Evolutionary conservation across 1,140 invertebrate species (phyloP), one percentile per base, ranked within the genome.

Genomic region (Lamellibrachia luymesi): DNA sequence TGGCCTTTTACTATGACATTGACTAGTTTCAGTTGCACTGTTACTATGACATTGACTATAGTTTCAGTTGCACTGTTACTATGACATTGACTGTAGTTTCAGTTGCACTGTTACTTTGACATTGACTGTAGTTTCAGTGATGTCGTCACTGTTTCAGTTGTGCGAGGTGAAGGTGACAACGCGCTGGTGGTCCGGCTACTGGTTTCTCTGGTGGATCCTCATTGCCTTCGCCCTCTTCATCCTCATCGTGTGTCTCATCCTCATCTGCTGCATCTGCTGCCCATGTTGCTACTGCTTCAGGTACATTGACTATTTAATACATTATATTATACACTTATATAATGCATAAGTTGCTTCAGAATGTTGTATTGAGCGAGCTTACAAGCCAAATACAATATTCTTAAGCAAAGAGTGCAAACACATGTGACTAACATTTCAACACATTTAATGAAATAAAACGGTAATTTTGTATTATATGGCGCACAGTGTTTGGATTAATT

Each of bases 221-320:
- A 92, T 92, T 10, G 92, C 92, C 92, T 64, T 50, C 10, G 92
- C 92, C 52, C 27, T 92, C 50, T 92, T 92, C 51, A 92, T 92
- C 92, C 50, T 92, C 92, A 7, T 92, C 25, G 27, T 51, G 2
- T 17, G 50, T 50, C 49, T 92, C 51, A 92, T 92, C 51, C 27
- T 92, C 51, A 50, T 92, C 92, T 51, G 50, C 92, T 38, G 50
- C 51, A 51, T 92, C 52, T 64, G 92, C 52, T 92, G 52, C 92
- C 64, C 6, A 10, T 80, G 64, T 22, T 80, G 64, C 25, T 80
- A 80, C 64, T 80, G 64, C 64, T 80, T 38, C 38, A 38, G 38
- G 38, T 38, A 38, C 38, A 38, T 38, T 38, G 38, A 38, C 38
- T 38, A 38, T 38, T 38, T 38, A 38, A 38, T 38, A 38, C 38